Conservation (phyloP, 2,888 invertebrate genomes). For the Emmelina monodactyla region DNA sequence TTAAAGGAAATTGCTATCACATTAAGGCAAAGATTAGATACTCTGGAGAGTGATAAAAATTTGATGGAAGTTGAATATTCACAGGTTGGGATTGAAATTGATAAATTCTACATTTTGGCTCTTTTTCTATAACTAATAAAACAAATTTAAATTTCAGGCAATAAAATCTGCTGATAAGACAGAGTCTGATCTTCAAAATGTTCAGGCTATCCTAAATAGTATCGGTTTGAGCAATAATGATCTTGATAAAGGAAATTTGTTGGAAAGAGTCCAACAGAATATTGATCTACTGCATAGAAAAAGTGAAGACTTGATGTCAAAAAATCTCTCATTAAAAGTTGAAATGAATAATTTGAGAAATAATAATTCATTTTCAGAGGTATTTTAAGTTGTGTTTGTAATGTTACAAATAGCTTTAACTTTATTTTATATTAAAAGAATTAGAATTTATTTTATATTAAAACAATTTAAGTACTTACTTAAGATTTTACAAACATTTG, state of each 20-base stretch:
- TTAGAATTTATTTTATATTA: background rate
- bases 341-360: constrained; percentile 43
- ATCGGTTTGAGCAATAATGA: constrained; percentile 39
- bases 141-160: constrained; percentile 26
- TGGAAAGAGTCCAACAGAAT: constrained; percentile 42
- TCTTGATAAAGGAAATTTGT: constrained; percentile 23
- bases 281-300: constrained; percentile 34
- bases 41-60: constrained; percentile 46
- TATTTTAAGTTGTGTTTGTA: constrained; percentile 17
- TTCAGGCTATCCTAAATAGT: constrained; percentile 36
- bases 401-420: constrained; percentile 2
- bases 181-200: constrained; percentile 57
- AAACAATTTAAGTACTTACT: constrained; percentile 2
- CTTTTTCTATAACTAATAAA: background rate
- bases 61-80: constrained; percentile 48
- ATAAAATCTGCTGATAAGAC: constrained; percentile 41
- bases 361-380: constrained; percentile 28
- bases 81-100: constrained; percentile 26
- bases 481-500: constrained; percentile 1
- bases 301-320: constrained; percentile 49
- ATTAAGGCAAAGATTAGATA: constrained; percentile 43
- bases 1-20: constrained; percentile 46
- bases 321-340: constrained; percentile 38
- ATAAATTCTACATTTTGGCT: background rate
- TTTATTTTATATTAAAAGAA: background rate